Evolutionary conservation across 2,113 vertebrate species (phyloP).

Genomic region (Hemichromis elongatus): DNA sequence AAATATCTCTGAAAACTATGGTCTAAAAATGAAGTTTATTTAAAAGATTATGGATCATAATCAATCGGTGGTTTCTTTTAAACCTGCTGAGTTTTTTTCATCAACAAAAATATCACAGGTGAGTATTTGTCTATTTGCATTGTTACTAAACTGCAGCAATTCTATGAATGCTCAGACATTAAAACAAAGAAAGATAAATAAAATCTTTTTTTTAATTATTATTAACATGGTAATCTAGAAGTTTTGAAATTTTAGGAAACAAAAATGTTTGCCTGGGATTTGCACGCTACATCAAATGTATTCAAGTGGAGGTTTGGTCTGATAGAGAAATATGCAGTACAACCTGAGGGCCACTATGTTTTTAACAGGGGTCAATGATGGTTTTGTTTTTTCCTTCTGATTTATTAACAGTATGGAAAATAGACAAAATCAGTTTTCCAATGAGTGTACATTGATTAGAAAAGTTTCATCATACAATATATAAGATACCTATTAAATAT

Average conservation of each 20-base stretch:
- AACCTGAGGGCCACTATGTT: not conserved
- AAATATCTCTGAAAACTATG: not conserved
- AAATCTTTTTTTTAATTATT: not conserved
- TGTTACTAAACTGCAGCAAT: not conserved
- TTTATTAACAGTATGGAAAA: not conserved
- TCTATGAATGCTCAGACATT: not conserved
- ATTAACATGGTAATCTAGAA: not conserved
- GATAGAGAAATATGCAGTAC: not conserved
- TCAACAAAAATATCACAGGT: not conserved
- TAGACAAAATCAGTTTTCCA: not conserved
- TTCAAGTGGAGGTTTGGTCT: not conserved
- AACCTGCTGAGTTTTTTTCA: not conserved
- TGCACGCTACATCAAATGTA: not conserved
- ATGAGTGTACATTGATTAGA: not conserved
- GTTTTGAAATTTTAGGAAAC: not conserved
- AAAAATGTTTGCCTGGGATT: not conserved
- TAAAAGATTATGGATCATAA: no score
- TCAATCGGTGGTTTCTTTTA: no score
- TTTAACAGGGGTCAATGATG: not conserved
- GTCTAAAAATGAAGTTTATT: no score
- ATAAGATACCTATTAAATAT: not conserved
- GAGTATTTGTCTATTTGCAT: not conserved
- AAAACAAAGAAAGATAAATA: not conserved
- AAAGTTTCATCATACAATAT: not conserved
- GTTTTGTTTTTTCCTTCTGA: not conserved